Conservation (phyloP, 2,888 invertebrate species). For the Amphipyra berbera region DNA sequence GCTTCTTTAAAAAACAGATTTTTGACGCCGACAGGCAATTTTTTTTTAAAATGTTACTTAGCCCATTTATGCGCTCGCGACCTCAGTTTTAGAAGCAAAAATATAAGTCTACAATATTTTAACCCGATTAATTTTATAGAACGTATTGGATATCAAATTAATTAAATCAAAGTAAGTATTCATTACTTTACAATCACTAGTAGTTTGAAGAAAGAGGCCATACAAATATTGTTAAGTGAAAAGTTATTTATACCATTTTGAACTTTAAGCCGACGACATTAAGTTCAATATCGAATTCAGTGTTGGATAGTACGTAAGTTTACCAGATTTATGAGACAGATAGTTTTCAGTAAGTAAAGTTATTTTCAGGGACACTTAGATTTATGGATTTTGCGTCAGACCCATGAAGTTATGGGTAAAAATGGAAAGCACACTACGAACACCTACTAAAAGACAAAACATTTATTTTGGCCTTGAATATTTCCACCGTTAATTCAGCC, state of each 20-base stretch:
- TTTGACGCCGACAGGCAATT: no score
- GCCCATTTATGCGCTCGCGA: no score
- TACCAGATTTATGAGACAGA: constrained; percentile 1
- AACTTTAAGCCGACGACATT: background rate
- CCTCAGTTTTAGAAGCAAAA: no score
- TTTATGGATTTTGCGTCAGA: constrained; percentile 14
- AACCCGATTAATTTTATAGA: no score
- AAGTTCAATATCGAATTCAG: background rate
- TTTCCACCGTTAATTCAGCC: no score
- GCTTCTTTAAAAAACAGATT: no score
- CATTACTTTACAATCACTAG: constrained; percentile 8
- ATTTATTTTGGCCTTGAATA: no score
- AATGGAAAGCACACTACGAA: no score
- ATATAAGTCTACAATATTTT: no score
- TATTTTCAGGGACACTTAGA: background rate
- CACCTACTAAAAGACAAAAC: no score
- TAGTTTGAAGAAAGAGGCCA: constrained; percentile 1
- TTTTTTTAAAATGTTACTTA: no score
- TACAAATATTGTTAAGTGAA: background rate
- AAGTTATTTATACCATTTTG: background rate
- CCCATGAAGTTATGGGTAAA: no score
- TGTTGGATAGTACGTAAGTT: background rate
- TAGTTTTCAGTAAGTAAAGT: constrained; percentile 22
- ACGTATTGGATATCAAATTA: constrained; percentile 15
- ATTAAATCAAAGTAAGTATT: background rate